Evolutionary conservation across 2,888 invertebrate species (phyloP).

Genomic region (Drosophila kuntzei): DNA sequence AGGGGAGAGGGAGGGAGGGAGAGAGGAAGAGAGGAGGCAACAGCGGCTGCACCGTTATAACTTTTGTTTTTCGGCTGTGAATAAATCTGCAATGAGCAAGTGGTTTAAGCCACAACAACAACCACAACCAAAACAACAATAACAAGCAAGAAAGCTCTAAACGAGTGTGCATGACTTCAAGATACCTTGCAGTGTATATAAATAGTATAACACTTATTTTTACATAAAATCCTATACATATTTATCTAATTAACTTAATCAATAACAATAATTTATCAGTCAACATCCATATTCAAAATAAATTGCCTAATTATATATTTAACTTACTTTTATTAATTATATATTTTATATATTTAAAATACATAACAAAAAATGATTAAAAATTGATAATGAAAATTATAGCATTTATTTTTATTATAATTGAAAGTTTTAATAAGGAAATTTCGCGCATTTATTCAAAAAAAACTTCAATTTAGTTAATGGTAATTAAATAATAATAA

Average conservation of each 20-base stretch:
- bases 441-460: no score
- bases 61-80: conserved; percentile 61
- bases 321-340: no score
- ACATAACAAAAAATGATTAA: no score
- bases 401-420: no score
- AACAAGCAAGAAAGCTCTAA: neutral
- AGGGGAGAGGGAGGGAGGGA: neutral
- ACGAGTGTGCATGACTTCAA: neutral
- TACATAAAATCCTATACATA: no score
- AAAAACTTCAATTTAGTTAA: no score
- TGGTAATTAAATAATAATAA: no score
- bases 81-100: conserved; percentile 27
- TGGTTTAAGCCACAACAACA: conserved; percentile 17
- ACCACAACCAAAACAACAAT: neutral
- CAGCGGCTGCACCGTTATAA: conserved; percentile 53
- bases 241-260: neutral
- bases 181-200: neutral
- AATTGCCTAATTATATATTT: no score
- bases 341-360: no score
- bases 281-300: neutral
- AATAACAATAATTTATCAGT: no score
- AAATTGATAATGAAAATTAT: no score
- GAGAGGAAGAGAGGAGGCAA: neutral
- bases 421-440: no score
- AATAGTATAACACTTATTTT: neutral